phyloP scores from a whole-genome alignment of 1,140 invertebrate genomes.

The Aphaenogaster floridana region DNA sequence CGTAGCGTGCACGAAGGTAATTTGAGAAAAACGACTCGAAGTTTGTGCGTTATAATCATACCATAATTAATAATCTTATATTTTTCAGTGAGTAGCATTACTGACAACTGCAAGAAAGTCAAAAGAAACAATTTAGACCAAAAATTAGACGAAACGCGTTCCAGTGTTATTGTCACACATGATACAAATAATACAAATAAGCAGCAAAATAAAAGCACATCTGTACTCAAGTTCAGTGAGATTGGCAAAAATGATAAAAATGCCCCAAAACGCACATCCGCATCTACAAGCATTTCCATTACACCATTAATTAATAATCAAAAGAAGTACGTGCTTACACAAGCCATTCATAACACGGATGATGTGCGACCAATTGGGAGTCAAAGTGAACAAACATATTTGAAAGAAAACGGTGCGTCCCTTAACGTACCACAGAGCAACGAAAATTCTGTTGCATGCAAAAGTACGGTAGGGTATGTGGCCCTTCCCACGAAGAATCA shows the following conservation, averaged over 20 bases:
- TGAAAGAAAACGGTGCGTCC: neutral
- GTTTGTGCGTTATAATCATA: neutral
- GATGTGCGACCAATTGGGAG: neutral
- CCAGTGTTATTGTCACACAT: no score
- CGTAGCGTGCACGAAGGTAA: conserved; percentile 35
- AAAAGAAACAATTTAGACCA: neutral
- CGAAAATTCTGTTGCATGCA: neutral
- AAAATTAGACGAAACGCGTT: neutral
- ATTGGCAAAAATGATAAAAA: neutral
- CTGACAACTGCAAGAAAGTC: conserved; percentile 3
- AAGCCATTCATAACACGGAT: neutral
- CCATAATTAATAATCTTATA: conserved; percentile 7
- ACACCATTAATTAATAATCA: neutral
- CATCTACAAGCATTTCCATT: neutral
- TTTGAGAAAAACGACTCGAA: neutral
- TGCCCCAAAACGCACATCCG: neutral
- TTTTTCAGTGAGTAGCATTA: conserved; percentile 1
- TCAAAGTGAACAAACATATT: neutral
- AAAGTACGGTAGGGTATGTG: neutral
- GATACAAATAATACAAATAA: neutral
- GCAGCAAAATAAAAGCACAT: no score
- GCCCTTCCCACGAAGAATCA: no score
- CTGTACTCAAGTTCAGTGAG: neutral
- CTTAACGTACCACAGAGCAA: neutral
- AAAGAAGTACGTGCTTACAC: neutral